A percentile compares a stretch with the other conserved stretches of the same genome.
phyloP scores from a whole-genome alignment of 2,888 invertebrate genomes.

The Kuschelorhynchus macadamiae region DNA sequence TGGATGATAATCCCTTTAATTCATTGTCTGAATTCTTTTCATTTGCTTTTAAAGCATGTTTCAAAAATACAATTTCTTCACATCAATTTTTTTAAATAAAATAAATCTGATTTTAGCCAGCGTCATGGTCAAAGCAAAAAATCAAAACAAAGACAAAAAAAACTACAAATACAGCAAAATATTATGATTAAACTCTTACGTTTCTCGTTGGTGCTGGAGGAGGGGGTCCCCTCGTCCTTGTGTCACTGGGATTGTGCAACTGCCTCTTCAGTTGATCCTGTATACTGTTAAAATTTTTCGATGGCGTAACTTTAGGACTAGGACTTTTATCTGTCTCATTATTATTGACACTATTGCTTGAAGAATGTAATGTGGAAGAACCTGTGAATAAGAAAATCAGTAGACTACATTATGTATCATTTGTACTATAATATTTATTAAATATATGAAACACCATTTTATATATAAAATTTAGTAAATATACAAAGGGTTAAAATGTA shows the following conservation, averaged over 20 bases:
- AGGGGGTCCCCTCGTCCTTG: slow-evolving; percentile 80
- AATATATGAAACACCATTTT: too few species aligned
- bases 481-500: too few species aligned
- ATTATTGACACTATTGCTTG: slow-evolving; percentile 46
- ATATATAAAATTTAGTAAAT: too few species aligned
- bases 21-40: too few species aligned
- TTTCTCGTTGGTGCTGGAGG: slow-evolving; percentile 80
- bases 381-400: slow-evolving; percentile 24
- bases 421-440: not conserved
- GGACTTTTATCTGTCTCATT: slow-evolving; percentile 39
- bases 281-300: slow-evolving; percentile 61
- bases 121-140: too few species aligned
- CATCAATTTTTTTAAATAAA: too few species aligned
- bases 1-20: too few species aligned
- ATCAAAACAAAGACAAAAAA: too few species aligned
- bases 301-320: slow-evolving; percentile 51
- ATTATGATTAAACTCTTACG: slow-evolving; percentile 56
- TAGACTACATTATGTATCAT: not conserved
- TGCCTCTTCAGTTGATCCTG: slow-evolving; percentile 66
- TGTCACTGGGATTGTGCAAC: slow-evolving; percentile 65
- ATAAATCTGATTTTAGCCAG: too few species aligned
- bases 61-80: too few species aligned
- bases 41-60: too few species aligned
- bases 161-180: too few species aligned
- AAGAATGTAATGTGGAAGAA: slow-evolving; percentile 34